Percentiles rank a stretch among this genome's conserved stretches.
Evolutionary conservation across 2,888 invertebrate species (phyloP).

Genomic region (Calephelis perditalis): DNA sequence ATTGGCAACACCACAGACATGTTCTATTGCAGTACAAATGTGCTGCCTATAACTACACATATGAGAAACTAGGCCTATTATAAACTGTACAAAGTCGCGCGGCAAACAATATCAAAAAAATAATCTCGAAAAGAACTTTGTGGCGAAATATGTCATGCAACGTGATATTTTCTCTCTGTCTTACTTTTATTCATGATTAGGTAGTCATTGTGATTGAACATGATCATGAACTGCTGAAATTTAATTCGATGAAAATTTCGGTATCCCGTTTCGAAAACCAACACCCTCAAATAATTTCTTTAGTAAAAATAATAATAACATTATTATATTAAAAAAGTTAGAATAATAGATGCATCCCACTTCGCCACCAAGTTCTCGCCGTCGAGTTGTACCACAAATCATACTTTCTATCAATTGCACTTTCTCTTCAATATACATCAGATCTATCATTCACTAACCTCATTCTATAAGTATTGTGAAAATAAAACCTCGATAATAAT

Average conservation of each 20-base stretch:
- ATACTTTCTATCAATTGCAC: conserved; percentile 11
- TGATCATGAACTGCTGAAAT: no score
- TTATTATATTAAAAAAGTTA: no score
- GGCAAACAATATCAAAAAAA: conserved; percentile 6
- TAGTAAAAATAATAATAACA: no score
- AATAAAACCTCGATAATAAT: conserved; percentile 12
- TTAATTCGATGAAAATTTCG: no score
- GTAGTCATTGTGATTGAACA: not conserved
- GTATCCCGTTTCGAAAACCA: no score
- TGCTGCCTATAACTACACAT: conserved; percentile 20
- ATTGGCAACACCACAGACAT: conserved; percentile 9
- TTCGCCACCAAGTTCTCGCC: not conserved
- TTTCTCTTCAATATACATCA: conserved; percentile 19
- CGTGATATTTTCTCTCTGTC: not conserved
- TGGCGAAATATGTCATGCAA: not conserved
- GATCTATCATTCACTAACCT: conserved; percentile 23
- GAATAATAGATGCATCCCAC: not conserved
- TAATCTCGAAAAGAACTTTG: conserved; percentile 1
- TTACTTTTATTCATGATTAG: not conserved
- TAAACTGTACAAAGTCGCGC: conserved; percentile 13
- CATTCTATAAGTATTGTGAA: conserved; percentile 14
- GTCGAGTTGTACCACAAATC: not conserved
- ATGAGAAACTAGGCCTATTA: conserved; percentile 24
- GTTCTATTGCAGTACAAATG: conserved; percentile 5
- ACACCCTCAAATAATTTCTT: no score